A percentile compares a stretch with the other conserved stretches of the same genome.
phyloP scores from a whole-genome alignment of 2,797 vertebrate genomes.

The Poecilia gillii region DNA sequence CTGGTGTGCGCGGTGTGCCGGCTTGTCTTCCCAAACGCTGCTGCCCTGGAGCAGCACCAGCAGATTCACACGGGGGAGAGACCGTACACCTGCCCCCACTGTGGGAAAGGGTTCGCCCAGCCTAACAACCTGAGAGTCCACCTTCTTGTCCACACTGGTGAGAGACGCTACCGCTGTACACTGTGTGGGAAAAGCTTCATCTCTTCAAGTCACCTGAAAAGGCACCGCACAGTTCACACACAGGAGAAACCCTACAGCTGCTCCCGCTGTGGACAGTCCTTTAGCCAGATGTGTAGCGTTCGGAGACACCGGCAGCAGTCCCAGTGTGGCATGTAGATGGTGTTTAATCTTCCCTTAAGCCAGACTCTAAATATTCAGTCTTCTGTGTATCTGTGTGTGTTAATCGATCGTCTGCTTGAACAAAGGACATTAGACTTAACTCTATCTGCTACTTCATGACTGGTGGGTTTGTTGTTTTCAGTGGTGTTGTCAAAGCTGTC shows the following conservation, averaged over 20 bases:
- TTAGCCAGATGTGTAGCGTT: constrained; percentile 79
- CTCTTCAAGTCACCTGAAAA: constrained; percentile 76
- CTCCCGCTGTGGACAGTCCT: constrained; percentile 76
- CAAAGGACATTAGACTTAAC: neutral
- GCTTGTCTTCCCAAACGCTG: constrained; percentile 58
- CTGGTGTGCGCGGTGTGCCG: constrained; percentile 63
- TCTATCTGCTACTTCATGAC: neutral
- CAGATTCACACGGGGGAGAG: constrained; percentile 75
- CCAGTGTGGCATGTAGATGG: constrained; percentile 70
- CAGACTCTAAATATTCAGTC: constrained; percentile 3
- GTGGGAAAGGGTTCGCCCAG: constrained; percentile 78
- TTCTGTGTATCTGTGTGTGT: constrained; percentile 1
- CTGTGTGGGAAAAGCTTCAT: constrained; percentile 79
- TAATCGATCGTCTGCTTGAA: neutral
- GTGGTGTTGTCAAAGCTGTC: neutral
- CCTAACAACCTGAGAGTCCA: constrained; percentile 78
- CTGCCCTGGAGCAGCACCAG: constrained; percentile 71
- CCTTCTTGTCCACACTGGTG: constrained; percentile 77
- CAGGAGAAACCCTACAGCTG: constrained; percentile 80
- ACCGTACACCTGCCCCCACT: constrained; percentile 77
- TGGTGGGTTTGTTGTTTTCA: neutral
- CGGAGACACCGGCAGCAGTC: constrained; percentile 77
- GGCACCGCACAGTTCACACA: constrained; percentile 78
- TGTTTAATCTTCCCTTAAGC: neutral
- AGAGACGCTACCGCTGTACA: constrained; percentile 73